Evolutionary conservation across 2,888 invertebrate genomes (phyloP), one percentile per base, ranked within the genome.

Genomic region (Drosophila emarginata): DNA sequence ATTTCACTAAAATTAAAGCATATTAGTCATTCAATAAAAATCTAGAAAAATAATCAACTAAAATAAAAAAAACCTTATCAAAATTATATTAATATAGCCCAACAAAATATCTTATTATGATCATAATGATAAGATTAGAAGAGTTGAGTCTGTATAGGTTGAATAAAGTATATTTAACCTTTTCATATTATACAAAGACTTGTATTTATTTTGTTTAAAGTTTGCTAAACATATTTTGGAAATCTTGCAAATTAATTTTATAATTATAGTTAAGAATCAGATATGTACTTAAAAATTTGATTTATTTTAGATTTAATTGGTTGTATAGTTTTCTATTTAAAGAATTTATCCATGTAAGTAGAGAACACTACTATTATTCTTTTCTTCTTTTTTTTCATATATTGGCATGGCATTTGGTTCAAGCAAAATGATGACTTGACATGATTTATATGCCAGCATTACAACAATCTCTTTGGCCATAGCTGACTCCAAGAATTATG

Each of bases 401-500:
- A 4, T n/a, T 37, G n/a, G 18, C 45, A 45, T 45, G 40, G 45
- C 45, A 45, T 21, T 45, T 45, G 45, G 18, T 21, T 45, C 45
- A 21, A 45, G 18, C 18, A 39, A 28, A 62, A 65, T 59, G 68
- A 73, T 79, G 85, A 82, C 75, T 66, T 73, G 85, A 77, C 87
- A 79, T 69, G 75, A 71, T 80, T 83, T 83, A 68, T 74, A 57
- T 68, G 83, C 77, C 53, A 65, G 56, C 50, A 51, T 63, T 37
- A 53, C 64, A 58, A 71, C 71, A 15, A 54, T 36, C 36, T 54
- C 54, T 65, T 60, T 61, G 72, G 52, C 66, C 40, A 56, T 15
- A 58, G 61, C 60, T 60, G 60, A 60, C 63, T 53, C 68, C 69
- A 68, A 67, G 67, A 87, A 85, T 82, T 85, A 87, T 82, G 88